Conservation (phyloP, 2,888 invertebrate genomes). For the Tridacna crocea region DNA sequence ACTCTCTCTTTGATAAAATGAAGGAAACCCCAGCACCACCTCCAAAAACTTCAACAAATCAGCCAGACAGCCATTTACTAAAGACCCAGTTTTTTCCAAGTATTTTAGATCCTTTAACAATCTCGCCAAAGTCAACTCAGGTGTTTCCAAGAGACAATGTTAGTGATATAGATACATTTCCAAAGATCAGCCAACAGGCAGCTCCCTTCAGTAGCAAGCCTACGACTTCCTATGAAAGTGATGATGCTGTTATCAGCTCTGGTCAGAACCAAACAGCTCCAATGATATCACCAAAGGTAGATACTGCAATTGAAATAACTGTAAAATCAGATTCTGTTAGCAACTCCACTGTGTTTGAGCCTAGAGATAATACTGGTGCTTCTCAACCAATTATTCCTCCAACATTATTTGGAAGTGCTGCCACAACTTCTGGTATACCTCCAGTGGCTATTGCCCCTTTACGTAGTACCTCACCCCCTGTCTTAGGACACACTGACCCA, state of each 20-base stretch:
- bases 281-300: conserved; percentile 19
- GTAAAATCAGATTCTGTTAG: conserved; percentile 12
- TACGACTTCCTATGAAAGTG: conserved; percentile 8
- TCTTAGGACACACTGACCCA: conserved; percentile 21
- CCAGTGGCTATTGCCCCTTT: conserved; percentile 13
- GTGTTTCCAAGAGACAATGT: conserved; percentile 24
- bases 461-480: conserved; percentile 19
- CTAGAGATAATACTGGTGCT: conserved; percentile 1
- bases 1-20: conserved; percentile 38
- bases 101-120: conserved; percentile 45
- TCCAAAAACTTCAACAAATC: conserved; percentile 16
- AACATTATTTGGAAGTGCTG: conserved; percentile 5
- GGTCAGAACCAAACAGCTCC: conserved; percentile 6
- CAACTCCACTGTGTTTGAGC: neutral
- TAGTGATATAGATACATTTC: conserved; percentile 4
- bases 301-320: conserved; percentile 3
- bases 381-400: conserved; percentile 35
- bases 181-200: neutral
- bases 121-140: conserved; percentile 49
- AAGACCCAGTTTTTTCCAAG: conserved; percentile 50
- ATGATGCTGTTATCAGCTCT: neutral
- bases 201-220: neutral
- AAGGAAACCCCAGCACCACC: conserved; percentile 26
- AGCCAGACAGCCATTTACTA: conserved; percentile 17
- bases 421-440: conserved; percentile 8